Percentiles rank a stretch among this genome's conserved stretches.
Conservation (phyloP, 2,113 vertebrate species). For the Pantherophis guttatus region DNA sequence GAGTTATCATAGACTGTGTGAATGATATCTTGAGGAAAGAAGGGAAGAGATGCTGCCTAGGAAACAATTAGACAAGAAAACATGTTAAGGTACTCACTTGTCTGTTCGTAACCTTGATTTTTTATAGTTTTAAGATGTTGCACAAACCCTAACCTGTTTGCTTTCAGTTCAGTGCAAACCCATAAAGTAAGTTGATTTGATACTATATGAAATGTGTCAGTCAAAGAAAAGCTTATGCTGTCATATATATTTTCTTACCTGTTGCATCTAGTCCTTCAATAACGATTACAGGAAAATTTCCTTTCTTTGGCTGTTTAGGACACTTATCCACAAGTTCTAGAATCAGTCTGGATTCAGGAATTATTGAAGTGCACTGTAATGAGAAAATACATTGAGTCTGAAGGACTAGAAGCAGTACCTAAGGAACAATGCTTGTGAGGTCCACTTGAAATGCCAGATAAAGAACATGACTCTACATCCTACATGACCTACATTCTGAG, state of each 20-base stretch:
- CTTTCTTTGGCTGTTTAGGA: conserved; percentile 58
- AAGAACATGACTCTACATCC: not conserved
- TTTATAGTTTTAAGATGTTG: not conserved
- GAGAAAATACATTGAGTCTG: rapidly evolving
- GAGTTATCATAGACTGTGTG: not conserved
- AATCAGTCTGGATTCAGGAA: conserved; percentile 79
- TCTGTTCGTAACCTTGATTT: not conserved
- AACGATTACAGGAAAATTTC: conserved; percentile 80
- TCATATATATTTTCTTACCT: conserved; percentile 66
- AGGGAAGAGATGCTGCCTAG: not conserved
- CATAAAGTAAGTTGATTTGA: not conserved
- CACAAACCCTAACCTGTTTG: not conserved
- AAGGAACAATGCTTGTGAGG: not conserved
- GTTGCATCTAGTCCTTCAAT: conserved; percentile 95
- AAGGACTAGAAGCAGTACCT: not conserved
- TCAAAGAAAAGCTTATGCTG: not conserved
- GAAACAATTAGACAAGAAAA: not conserved
- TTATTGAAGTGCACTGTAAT: conserved; percentile 76
- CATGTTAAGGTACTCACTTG: not conserved
- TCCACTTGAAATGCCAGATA: not conserved
- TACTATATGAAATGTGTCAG: not conserved
- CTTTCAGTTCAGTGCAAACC: not conserved
- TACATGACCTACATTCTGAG: not conserved
- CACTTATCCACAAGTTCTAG: conserved; percentile 73
- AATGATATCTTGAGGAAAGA: not conserved